These are phyloP conservation scores for Bacillus rossius DNA, from an alignment of 1,140 invertebrate genomes.

Conservation along the genomic window DNA sequence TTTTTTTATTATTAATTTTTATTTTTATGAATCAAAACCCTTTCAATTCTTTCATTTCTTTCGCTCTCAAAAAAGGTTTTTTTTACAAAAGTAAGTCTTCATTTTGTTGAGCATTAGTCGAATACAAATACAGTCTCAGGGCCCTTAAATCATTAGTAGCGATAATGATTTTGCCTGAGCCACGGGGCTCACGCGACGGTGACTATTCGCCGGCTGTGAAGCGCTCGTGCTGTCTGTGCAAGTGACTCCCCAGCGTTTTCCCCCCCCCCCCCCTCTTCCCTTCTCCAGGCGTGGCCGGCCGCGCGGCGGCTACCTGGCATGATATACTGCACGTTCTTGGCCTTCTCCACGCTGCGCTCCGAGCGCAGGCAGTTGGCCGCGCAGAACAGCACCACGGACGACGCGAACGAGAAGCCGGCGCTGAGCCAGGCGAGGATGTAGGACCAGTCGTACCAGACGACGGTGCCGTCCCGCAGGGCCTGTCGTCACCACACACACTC, in stretches of 20 bases:
- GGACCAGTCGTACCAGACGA: slow-evolving; percentile 73
- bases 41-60: too few relatives aligned
- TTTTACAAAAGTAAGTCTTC: too few relatives aligned
- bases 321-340: slow-evolving; percentile 79
- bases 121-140: too few relatives aligned
- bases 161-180: too few relatives aligned
- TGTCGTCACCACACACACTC: slow-evolving; percentile 28
- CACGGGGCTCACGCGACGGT: not conserved
- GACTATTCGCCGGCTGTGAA: not conserved
- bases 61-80: too few relatives aligned
- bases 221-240: not conserved
- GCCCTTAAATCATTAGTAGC: too few relatives aligned
- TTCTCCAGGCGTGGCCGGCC: too few relatives aligned
- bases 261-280: not conserved
- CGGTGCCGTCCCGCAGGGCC: slow-evolving; percentile 65
- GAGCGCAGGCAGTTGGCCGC: slow-evolving; percentile 69
- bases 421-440: slow-evolving; percentile 79
- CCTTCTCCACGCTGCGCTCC: slow-evolving; percentile 59
- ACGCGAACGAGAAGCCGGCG: slow-evolving; percentile 64
- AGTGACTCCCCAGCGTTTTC: not conserved
- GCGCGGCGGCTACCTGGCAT: slow-evolving; percentile 68
- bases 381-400: slow-evolving; percentile 72
- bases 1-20: not conserved
- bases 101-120: too few relatives aligned
- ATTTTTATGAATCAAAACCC: too few relatives aligned